Evolutionary conservation across 2,888 invertebrate genomes (phyloP).

Genomic region (Agonum fuliginosum): DNA sequence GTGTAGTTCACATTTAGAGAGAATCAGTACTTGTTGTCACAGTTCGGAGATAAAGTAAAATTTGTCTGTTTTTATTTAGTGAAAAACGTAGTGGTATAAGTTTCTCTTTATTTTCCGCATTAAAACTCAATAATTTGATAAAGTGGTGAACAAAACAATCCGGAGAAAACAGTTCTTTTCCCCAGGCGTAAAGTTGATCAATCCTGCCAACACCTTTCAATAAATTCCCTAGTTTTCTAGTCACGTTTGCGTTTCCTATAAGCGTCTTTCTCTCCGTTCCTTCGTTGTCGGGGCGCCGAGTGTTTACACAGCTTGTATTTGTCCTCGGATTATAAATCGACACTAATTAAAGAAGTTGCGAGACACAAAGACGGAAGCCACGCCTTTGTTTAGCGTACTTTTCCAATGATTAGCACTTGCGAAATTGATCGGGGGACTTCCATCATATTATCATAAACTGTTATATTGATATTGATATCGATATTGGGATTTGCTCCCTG

Average conservation of each 20-base stretch:
- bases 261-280: not conserved
- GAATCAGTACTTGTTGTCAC: too few species aligned
- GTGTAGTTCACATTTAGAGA: too few species aligned
- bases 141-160: too few species aligned
- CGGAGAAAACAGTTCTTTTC: not conserved
- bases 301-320: slow-evolving; percentile 48
- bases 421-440: slow-evolving; percentile 54
- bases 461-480: too few species aligned
- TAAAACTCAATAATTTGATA: not conserved
- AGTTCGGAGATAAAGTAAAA: too few species aligned
- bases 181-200: slow-evolving; percentile 1
- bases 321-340: slow-evolving; percentile 58
- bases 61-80: too few species aligned
- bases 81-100: too few species aligned
- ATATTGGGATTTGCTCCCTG: too few species aligned
- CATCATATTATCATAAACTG: too few species aligned
- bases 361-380: slow-evolving; percentile 1
- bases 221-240: slow-evolving; percentile 7
- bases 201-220: not conserved
- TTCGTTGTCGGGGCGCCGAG: not conserved
- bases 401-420: slow-evolving; percentile 43
- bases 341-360: slow-evolving; percentile 55
- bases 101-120: not conserved
- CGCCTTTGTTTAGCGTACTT: slow-evolving; percentile 51
- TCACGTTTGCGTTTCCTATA: slow-evolving; percentile 13